Conservation (phyloP, 2,113 vertebrate genomes). For the Heterochromis multidens region DNA sequence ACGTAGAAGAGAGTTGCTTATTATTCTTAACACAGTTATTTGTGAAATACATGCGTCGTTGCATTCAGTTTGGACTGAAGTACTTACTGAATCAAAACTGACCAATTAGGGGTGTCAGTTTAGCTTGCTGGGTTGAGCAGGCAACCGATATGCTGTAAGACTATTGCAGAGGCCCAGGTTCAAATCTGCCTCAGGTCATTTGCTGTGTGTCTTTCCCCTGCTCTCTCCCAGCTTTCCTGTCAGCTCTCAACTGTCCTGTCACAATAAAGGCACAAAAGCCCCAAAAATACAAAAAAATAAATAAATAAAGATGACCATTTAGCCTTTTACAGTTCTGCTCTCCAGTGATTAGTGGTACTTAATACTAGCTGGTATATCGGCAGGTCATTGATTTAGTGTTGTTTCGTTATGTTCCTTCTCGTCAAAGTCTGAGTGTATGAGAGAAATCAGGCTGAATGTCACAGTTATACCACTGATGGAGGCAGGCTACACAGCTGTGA, state of each 20-base stretch:
- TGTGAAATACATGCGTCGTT: background rate
- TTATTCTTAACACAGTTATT: background rate
- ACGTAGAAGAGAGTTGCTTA: background rate
- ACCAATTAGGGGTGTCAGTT: background rate
- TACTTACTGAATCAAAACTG: background rate
- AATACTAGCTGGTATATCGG: background rate
- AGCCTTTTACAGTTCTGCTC: background rate
- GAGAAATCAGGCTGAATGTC: background rate
- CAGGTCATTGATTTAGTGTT: background rate
- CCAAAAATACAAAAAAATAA: background rate
- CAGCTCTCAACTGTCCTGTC: background rate
- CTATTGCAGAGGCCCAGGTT: background rate
- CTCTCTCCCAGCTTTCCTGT: background rate
- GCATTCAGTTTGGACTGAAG: background rate
- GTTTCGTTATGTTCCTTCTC: background rate
- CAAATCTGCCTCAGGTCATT: background rate
- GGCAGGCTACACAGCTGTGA: constrained; percentile 16
- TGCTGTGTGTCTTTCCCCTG: background rate
- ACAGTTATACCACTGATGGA: background rate
- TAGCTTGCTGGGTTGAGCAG: background rate
- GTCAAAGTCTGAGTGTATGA: background rate
- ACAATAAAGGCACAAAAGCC: background rate
- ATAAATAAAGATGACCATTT: background rate
- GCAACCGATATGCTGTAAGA: background rate
- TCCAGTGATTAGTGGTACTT: background rate